Conservation (phyloP, 2,113 vertebrate species). For the Nothoprocta pentlandii region DNA sequence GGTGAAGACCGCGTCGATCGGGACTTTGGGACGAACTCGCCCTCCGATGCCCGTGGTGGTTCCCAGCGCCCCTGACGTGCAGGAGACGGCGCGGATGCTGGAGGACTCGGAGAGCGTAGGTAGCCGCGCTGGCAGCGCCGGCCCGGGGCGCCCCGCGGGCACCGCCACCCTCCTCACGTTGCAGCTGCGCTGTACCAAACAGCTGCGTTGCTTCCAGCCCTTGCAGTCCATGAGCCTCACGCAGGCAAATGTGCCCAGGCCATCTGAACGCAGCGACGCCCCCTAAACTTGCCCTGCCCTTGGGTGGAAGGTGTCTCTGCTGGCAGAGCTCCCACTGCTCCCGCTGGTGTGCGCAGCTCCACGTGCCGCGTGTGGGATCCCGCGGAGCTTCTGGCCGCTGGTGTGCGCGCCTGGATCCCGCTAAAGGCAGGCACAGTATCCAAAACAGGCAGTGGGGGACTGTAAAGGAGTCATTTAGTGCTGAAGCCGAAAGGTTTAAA, state of each 20-base stretch:
- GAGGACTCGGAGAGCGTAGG: constrained; percentile 95
- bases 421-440: not conserved
- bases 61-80: constrained; percentile 92
- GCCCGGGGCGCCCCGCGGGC: not conserved
- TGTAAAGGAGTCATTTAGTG: not conserved
- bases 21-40: constrained; percentile 92
- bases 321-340: not conserved
- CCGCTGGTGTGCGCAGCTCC: not conserved
- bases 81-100: constrained; percentile 92
- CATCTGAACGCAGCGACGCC: not conserved
- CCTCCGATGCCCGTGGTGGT: constrained; percentile 93
- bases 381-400: not conserved
- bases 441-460: not conserved
- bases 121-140: constrained; percentile 29
- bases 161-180: not conserved
- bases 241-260: not conserved
- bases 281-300: not conserved
- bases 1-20: constrained; percentile 96
- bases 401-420: not conserved
- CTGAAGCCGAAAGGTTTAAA: not conserved
- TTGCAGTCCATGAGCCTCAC: too few species aligned
- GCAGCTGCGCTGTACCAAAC: too few species aligned
- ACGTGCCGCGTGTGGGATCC: not conserved
- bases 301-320: not conserved
- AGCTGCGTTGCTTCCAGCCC: too few species aligned